Conservation (phyloP, 64 coral and sea anemone genomes). For the Montipora foliosa region DNA sequence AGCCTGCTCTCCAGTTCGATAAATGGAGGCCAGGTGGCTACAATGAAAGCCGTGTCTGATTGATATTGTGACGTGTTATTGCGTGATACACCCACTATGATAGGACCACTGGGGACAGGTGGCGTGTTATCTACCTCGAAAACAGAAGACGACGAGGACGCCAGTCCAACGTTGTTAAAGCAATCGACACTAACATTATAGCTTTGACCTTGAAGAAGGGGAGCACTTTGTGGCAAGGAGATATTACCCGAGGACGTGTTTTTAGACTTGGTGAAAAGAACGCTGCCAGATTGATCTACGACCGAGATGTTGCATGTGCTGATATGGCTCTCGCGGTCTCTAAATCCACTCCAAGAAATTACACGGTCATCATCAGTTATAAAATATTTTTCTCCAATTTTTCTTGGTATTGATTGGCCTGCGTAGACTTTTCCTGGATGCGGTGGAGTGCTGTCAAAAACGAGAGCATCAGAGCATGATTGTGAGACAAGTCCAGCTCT, state of each 20-base stretch:
- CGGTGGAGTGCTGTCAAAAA: slow-evolving; percentile 84
- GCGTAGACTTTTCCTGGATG: slow-evolving; percentile 54
- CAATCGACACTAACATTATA: slow-evolving; percentile 58
- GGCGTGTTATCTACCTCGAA: slow-evolving; percentile 65
- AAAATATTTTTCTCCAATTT: slow-evolving; percentile 2
- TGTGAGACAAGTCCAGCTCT: slow-evolving; percentile 82
- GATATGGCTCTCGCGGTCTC: slow-evolving; percentile 65
- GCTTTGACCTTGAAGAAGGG: background rate
- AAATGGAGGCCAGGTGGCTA: slow-evolving; percentile 64
- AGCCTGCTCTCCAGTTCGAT: slow-evolving; percentile 49
- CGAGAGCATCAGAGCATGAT: slow-evolving; percentile 84
- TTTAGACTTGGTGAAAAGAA: background rate
- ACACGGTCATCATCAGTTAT: background rate
- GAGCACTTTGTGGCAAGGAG: background rate
- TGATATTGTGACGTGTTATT: slow-evolving; percentile 45
- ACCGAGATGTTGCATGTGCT: slow-evolving; percentile 43
- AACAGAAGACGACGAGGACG: background rate
- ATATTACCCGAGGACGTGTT: background rate
- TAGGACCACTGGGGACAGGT: slow-evolving; percentile 23
- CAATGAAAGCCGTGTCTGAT: slow-evolving; percentile 32
- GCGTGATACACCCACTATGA: slow-evolving; percentile 26
- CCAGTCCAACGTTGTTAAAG: slow-evolving; percentile 63
- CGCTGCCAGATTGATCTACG: background rate
- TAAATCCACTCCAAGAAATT: slow-evolving; percentile 61
- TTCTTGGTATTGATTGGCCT: background rate